A percentile compares a stretch with the other conserved stretches of the same genome.
Conservation (phyloP, 2,797 vertebrate species). For the Chaetophractus vellerosus region DNA sequence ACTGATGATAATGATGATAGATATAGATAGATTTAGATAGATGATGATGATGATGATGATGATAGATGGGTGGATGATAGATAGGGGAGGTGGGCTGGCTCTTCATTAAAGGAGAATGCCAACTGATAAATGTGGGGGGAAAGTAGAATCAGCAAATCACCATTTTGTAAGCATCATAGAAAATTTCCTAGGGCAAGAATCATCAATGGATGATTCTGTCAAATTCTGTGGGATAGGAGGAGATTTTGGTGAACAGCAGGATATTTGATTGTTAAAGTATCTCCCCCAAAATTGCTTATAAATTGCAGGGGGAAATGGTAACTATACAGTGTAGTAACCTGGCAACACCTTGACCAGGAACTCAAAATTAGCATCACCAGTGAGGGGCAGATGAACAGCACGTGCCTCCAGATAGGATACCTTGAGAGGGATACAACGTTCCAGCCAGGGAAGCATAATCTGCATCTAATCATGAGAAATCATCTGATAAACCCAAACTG, state of each 20-base stretch:
- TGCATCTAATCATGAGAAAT: not conserved
- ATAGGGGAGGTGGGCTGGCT: not conserved
- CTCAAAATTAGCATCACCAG: not conserved
- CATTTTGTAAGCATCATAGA: not conserved
- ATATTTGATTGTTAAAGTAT: not conserved
- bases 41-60: not conserved
- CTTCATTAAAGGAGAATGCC: not conserved
- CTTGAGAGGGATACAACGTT: not conserved
- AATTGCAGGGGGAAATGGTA: not conserved
- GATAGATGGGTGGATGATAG: not conserved
- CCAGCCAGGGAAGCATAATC: not conserved
- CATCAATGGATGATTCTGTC: not conserved
- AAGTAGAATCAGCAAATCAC: not conserved
- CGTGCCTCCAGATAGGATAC: not conserved
- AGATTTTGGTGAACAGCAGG: not conserved
- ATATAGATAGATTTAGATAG: too few species aligned
- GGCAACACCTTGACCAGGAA: not conserved
- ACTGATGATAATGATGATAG: not conserved
- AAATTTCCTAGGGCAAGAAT: not conserved
- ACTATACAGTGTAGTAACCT: not conserved
- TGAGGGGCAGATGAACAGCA: fast-evolving
- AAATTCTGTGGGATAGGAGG: fast-evolving
- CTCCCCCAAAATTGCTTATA: not conserved
- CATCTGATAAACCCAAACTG: not conserved
- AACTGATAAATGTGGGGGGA: not conserved